Evolutionary conservation across 2,113 vertebrate genomes (phyloP), one percentile per base, ranked within the genome.

Genomic region (Nansenia antarctica): DNA sequence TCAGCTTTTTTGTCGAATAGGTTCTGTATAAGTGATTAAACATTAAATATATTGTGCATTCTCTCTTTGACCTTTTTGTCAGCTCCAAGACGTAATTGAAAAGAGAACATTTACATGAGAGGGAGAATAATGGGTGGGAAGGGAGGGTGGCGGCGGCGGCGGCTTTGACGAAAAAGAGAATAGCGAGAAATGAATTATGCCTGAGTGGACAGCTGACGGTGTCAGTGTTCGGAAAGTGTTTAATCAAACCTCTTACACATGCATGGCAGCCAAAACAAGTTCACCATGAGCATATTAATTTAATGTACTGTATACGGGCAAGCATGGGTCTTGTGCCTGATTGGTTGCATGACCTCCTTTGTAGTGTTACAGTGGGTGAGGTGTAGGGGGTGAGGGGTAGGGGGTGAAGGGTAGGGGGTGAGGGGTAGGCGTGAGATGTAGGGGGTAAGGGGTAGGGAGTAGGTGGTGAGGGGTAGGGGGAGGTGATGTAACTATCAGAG

Each of bases 201-300:
- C 59, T 63, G 82, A 83, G 88, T 77, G 79, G 73, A 76, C 76
- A 63, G 76, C 77, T 85, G 86, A 85, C 77, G 82, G 62, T 71
- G 76, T 75, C 59, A 32, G 77, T 37, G 29, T n/a, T 73, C 78
- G 68, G 76, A 74, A 73, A 80, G 72, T 85, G 80, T 86, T 87
- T 86, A 87, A 90, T 90, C 85, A 88, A 86, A 86, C 79, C 76
- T 79, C 65, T 86, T 80, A 82, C 79, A 69, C 82, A 61, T 80
- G 62, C 73, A 70, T 74, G 73, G 71, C 78, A 77, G 72, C 62
- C 76, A 77, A 80, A 85, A 84, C 84, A 81, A 82, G 82, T 73
- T 77, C 70, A 62, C 34, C 70, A 59, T 61, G 74, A 75, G 85
- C 80, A 83, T 83, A 86, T 78, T 86, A 85, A 88, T 85, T 76